Evolutionary conservation across 2,888 invertebrate genomes (phyloP), one percentile per base, ranked within the genome.

Genomic region (Nematopogon swammerdamellus): DNA sequence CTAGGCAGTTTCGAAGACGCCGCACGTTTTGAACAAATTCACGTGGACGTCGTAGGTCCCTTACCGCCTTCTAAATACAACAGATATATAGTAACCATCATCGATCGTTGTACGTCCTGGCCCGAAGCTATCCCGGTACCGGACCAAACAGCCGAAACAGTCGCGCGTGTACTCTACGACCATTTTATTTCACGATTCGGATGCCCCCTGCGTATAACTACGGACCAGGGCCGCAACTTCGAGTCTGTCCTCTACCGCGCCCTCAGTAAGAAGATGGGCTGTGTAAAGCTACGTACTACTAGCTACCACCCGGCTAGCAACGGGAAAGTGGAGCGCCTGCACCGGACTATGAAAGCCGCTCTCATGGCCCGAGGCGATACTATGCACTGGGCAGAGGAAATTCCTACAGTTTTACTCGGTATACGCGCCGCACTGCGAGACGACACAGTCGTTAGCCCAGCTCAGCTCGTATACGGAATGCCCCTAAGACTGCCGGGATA

Each of bases 351-450:
- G 3, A 55, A 55, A 20, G 49, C 50, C 14, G 51, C 55, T 2
- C 36, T 57, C 10, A 49, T 44, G 11, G 50, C 49, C 8, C 19
- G 49, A 4, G 18, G 49, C 4, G 47, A 45, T 16, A 17, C 43
- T 1, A 44, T 11, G 2, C 30, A 49, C 1, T 57, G 63, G 20
- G 62, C 60, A 1, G 50, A 63, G 1, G 63, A 66, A 50, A 43
- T 60, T 10, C 53, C 62, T 2, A 60, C 65, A 1, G 57, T 72
- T 0, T 49, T 59, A 36, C 57, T 58, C 10, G 61, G 55, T 2
- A 46, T 57, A n/a, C 44, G 55, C 30, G 50, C 53, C 5, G 54
- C 52, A 1, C 6, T 48, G 8, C 46, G 53, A 16, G 48, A 36
- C 11, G 53, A 55, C 42, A 54, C 19, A 4, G 44, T 48, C 1